Evolutionary conservation across 2,888 invertebrate species (phyloP).

Genomic region (Brachynemurus nebulosus): DNA sequence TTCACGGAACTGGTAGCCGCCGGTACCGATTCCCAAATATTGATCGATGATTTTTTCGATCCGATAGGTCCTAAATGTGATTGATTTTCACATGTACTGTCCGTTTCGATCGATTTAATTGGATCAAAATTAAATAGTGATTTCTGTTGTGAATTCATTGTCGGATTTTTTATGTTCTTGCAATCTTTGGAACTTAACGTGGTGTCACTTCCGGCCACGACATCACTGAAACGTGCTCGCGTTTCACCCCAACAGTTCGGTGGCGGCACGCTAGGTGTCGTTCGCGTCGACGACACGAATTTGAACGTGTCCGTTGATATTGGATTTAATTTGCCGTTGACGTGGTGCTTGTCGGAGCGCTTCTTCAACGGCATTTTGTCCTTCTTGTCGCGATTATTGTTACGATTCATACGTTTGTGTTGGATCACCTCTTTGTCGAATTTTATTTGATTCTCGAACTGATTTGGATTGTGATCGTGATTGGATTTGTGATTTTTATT

Average conservation of each 20-base stretch:
- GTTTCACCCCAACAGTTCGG: constrained; percentile 38
- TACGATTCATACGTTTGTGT: constrained; percentile 2
- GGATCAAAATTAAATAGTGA: constrained; percentile 3
- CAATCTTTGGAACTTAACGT: constrained; percentile 21
- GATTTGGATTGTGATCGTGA: constrained; percentile 8
- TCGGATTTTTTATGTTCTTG: constrained; percentile 28
- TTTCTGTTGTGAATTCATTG: constrained; percentile 26
- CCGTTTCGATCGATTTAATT: constrained; percentile 4
- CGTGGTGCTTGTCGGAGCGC: constrained; percentile 21
- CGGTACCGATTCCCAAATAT: constrained; percentile 17
- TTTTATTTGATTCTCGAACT: constrained; percentile 17
- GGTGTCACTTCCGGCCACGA: constrained; percentile 39
- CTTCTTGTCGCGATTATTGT: constrained; percentile 22
- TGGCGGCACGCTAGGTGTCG: constrained; percentile 26
- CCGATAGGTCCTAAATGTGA: constrained; percentile 34
- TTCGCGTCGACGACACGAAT: constrained; percentile 16
- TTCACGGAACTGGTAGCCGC: constrained; percentile 2
- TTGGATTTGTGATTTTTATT: constrained; percentile 8
- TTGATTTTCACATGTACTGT: constrained; percentile 20
- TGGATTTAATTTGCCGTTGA: constrained; percentile 3
- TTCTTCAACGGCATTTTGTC: constrained; percentile 24
- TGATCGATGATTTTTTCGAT: constrained; percentile 25
- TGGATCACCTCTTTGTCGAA: constrained; percentile 18
- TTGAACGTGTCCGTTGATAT: constrained; percentile 9
- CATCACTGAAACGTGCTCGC: constrained; percentile 43